Evolutionary conservation across 2,888 invertebrate genomes (phyloP).

Genomic region (Aporophyla lueneburgensis): DNA sequence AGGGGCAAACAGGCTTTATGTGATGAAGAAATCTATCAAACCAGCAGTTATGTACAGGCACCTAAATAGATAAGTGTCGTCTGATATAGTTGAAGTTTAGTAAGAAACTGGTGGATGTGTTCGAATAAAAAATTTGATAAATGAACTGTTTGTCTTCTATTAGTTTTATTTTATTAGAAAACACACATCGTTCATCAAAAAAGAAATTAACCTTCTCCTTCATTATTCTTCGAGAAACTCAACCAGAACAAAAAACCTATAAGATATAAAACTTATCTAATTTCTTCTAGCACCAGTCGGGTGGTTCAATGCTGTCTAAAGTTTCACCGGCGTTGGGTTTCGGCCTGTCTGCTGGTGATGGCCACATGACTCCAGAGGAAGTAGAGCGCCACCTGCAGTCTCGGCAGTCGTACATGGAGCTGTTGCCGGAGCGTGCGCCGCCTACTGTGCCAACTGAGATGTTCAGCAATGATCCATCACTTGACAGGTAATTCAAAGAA

Average conservation of each 20-base stretch:
- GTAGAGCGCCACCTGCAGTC: conserved; percentile 97
- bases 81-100: too few species aligned
- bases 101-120: too few species aligned
- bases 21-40: neutral
- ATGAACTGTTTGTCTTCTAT: too few species aligned
- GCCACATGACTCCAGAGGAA: conserved; percentile 97
- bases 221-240: neutral
- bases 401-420: conserved; percentile 94
- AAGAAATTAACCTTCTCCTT: neutral
- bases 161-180: too few species aligned
- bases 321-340: conserved; percentile 89
- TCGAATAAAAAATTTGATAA: too few species aligned
- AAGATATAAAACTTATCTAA: conserved; percentile 13
- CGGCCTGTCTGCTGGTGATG: conserved; percentile 90
- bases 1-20: neutral
- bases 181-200: neutral
- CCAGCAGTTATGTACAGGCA: too few species aligned
- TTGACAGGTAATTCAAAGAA: conserved; percentile 92
- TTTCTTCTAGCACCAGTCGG: conserved; percentile 88
- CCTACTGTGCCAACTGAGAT: conserved; percentile 98
- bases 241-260: neutral
- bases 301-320: conserved; percentile 87
- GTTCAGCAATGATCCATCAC: conserved; percentile 98
- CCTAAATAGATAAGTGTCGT: too few species aligned
- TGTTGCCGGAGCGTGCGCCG: conserved; percentile 96